Base-by-base conservation (phyloP, 2,113 vertebrate species). In the Jaculus jaculus region DNA sequence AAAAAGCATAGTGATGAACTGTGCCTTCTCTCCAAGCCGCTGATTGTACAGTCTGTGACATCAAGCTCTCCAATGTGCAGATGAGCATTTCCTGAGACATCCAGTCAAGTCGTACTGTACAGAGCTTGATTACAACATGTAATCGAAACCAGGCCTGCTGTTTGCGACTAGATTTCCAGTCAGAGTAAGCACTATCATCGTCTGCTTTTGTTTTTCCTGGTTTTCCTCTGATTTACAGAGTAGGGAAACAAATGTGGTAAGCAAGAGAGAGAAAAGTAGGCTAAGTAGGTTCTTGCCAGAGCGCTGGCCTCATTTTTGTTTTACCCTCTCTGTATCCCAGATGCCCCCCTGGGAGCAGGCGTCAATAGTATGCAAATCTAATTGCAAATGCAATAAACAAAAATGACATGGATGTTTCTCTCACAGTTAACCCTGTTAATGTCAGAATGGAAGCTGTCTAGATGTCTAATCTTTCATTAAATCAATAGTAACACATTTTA, bases 71-170 rank as follows among this genome's bases (percentile, higher is more conserved):
- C 81, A 92, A 61, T 65, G 89, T 68, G 65, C 81, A 96, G 96
- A 95, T 97, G 97, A 98, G 95, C 95, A 94, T 97, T 98, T 96
- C 94, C 93, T 96, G 94, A 97, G 95, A 97, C 95, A 91, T 97
- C 97, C 97, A 97, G 96, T 96, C 95, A 96, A 98, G 97, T 96
- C 90, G 93, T 97, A 97, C 94, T 92, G 94, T 96, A 95, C 89
- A 96, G 74, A 96, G 89, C 96, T 97, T 98, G 98, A 98, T 97
- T 97, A 95, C 95, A 66, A 97, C 91, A 97, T 96, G 93, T 97
- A 98, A 98, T 98, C 97, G 97, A 97, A 98, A 90, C 96, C 98
- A 98, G 96, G 42, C 90, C 96, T 97, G 94, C 94, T 97, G 91
- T 96, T 97, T 90, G 75, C 80, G 90, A 96, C 97, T 94, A 97